Evolutionary conservation across 2,888 invertebrate species (phyloP).

Genomic region (Orchesellides sinensis): DNA sequence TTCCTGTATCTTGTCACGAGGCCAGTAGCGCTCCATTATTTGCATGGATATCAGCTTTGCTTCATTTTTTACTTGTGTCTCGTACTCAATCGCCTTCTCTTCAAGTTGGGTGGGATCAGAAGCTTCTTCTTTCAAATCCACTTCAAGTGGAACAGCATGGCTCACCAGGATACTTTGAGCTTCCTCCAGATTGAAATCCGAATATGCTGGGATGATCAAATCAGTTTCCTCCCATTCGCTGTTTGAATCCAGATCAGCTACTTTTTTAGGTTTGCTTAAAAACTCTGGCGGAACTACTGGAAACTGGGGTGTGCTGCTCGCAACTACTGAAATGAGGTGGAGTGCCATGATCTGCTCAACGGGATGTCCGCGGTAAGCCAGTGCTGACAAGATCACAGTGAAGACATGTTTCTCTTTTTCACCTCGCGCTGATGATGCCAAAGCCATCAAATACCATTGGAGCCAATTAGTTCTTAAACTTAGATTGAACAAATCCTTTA

Average conservation of each 20-base stretch:
- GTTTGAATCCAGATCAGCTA: background rate
- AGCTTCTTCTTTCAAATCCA: no score
- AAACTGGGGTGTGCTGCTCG: background rate
- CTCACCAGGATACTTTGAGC: background rate
- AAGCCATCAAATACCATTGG: background rate
- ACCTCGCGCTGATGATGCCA: background rate
- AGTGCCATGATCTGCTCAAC: background rate
- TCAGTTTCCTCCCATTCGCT: no score
- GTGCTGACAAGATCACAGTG: background rate
- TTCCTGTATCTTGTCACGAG: background rate
- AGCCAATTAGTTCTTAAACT: background rate
- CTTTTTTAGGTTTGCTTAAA: no score
- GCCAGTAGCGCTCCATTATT: background rate
- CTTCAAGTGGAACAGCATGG: no score
- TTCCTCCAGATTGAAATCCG: background rate
- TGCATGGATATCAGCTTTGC: background rate
- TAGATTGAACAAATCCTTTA: background rate
- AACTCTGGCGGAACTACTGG: background rate
- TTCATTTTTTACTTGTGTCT: background rate
- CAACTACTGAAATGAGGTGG: background rate
- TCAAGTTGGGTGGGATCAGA: no score
- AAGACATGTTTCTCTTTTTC: background rate
- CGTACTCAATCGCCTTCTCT: no score
- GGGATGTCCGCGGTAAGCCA: background rate
- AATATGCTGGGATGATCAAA: background rate